Evolutionary conservation across 2,888 invertebrate species (phyloP).

Genomic region (Proisotoma minuta): DNA sequence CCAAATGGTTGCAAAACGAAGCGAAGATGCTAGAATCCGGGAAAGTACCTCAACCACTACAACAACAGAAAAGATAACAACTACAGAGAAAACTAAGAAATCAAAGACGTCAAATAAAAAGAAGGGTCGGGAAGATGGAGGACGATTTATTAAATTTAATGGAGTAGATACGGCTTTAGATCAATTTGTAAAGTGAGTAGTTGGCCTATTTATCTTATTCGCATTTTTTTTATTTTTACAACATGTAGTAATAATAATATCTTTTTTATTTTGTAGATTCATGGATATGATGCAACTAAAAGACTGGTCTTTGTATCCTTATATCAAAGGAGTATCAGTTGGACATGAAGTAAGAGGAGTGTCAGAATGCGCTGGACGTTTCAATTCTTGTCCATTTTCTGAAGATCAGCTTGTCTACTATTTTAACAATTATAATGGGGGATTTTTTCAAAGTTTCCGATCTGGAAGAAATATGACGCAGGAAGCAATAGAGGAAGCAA

Average conservation of each 20-base stretch:
- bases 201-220: no score
- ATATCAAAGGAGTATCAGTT: constrained; percentile 39
- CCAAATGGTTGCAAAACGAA: constrained; percentile 41
- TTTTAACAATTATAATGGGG: constrained; percentile 45
- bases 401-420: constrained; percentile 42
- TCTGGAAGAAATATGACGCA: constrained; percentile 7
- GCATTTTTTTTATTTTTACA: no score
- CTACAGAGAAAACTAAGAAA: neutral
- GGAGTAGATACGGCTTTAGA: constrained; percentile 41
- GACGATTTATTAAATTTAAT: constrained; percentile 35
- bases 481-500: no score
- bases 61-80: constrained; percentile 16
- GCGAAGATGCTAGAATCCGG: constrained; percentile 24
- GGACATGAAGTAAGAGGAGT: constrained; percentile 35
- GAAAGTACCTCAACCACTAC: constrained; percentile 11
- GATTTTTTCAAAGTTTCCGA: constrained; percentile 41
- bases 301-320: constrained; percentile 44
- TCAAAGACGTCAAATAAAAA: neutral
- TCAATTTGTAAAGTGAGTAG: constrained; percentile 42
- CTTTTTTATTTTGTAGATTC: constrained; percentile 25
- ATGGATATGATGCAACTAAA: constrained; percentile 43
- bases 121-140: constrained; percentile 12
- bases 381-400: constrained; percentile 22
- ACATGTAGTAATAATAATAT: neutral
- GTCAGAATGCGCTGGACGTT: constrained; percentile 35